These are phyloP conservation scores for Verasper variegatus DNA, from an alignment of 2,113 vertebrate species.

Conservation along the genomic window DNA sequence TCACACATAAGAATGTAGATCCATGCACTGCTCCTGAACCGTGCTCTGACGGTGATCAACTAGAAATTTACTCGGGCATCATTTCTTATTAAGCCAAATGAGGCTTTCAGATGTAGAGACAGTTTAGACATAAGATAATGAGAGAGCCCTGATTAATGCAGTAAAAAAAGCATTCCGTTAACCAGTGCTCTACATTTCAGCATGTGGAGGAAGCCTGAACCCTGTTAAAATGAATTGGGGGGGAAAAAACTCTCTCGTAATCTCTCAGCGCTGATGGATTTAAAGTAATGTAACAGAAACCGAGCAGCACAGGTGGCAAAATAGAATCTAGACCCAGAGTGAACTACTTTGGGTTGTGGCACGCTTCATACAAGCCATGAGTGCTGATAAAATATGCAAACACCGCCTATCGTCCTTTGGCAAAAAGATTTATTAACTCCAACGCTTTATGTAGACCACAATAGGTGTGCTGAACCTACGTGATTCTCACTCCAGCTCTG, in stretches of 20 bases:
- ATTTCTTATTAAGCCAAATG: slow-evolving; percentile 57
- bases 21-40: not conserved
- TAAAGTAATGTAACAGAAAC: slow-evolving; percentile 26
- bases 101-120: slow-evolving; percentile 24
- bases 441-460: slow-evolving; percentile 22
- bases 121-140: slow-evolving; percentile 46
- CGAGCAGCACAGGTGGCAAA: slow-evolving; percentile 37
- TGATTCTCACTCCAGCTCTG: slow-evolving; percentile 11
- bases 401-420: slow-evolving; percentile 24
- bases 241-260: slow-evolving; percentile 5
- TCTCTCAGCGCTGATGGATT: slow-evolving; percentile 41
- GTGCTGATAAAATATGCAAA: slow-evolving; percentile 52
- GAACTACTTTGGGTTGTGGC: slow-evolving; percentile 34
- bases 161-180: slow-evolving; percentile 34
- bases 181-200: not conserved
- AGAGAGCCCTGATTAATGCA: slow-evolving; percentile 52
- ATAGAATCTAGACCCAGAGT: slow-evolving; percentile 32
- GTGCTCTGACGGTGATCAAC: slow-evolving; percentile 46
- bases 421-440: slow-evolving; percentile 49
- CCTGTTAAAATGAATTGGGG: slow-evolving; percentile 13
- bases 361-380: slow-evolving; percentile 6
- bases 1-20: not conserved
- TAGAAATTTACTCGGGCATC: slow-evolving; percentile 9
- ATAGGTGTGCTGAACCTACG: slow-evolving; percentile 25
- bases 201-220: not conserved